Evolutionary conservation across 1,140 invertebrate species (phyloP).

Genomic region (Eriocheir sinensis): DNA sequence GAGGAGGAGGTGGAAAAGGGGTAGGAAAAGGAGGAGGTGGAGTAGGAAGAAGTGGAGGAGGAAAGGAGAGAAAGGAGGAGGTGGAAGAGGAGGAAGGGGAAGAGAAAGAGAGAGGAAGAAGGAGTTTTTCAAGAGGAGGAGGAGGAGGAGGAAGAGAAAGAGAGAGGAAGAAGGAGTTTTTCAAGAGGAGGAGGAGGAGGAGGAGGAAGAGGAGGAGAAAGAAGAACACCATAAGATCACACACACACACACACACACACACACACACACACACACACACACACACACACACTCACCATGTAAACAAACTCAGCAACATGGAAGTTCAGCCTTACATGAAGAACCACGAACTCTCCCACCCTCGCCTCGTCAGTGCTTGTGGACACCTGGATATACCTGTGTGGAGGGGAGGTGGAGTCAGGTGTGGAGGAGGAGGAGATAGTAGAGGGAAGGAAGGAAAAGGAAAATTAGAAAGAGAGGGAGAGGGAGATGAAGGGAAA

Average conservation of each 20-base stretch:
- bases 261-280: no score
- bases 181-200: not conserved
- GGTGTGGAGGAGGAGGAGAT: no score
- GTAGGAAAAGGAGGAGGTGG: no score
- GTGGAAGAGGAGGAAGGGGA: no score
- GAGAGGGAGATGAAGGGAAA: not conserved
- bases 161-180: not conserved
- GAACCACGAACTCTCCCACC: slow-evolving; percentile 82
- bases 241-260: no score
- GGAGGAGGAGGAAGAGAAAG: no score
- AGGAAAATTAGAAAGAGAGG: not conserved
- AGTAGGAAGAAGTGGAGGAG: no score
- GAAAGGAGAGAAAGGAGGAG: no score
- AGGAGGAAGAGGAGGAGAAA: not conserved
- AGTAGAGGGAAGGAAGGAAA: not conserved
- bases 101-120: no score
- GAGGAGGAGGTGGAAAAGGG: no score
- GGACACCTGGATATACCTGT: slow-evolving; percentile 78
- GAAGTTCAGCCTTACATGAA: slow-evolving; percentile 83
- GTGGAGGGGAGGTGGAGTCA: not conserved
- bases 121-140: no score
- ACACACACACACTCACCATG: slow-evolving; percentile 80
- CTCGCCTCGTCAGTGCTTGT: slow-evolving; percentile 73
- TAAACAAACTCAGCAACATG: slow-evolving; percentile 82
- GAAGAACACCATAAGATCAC: not conserved